phyloP scores from a whole-genome alignment of 2,113 vertebrate species.

The Corapipo altera region DNA sequence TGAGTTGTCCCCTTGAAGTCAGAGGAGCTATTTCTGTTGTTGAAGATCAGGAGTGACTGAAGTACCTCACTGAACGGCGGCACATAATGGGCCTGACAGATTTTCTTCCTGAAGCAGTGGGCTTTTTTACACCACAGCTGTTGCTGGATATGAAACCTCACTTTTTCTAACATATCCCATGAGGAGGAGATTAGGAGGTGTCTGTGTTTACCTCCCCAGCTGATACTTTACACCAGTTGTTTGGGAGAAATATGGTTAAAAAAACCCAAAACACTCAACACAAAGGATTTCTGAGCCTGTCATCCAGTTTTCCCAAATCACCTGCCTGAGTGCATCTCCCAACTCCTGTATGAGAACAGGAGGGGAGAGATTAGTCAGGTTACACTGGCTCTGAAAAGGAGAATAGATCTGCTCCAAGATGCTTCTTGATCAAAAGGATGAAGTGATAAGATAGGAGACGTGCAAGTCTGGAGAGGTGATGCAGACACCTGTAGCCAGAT shows the following conservation, averaged over 20 bases:
- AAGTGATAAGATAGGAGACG: conserved; percentile 22
- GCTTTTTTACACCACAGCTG: not conserved
- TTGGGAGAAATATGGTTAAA: not conserved
- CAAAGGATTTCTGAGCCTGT: not conserved
- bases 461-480: conserved; percentile 2
- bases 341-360: not conserved
- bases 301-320: not conserved
- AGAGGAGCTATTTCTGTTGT: conserved; percentile 12
- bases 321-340: not conserved
- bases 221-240: conserved; percentile 22
- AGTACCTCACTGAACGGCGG: not conserved
- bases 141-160: not conserved
- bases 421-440: conserved; percentile 58
- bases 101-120: not conserved
- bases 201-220: not conserved
- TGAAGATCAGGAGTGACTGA: not conserved
- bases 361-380: not conserved
- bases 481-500: conserved; percentile 22
- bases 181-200: not conserved
- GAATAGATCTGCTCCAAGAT: conserved; percentile 27
- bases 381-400: conserved; percentile 21
- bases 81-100: not conserved
- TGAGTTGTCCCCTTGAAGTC: not conserved
- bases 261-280: not conserved
- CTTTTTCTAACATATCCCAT: not conserved